Percentiles rank a stretch among this genome's conserved stretches.
Evolutionary conservation across 2,888 invertebrate species (phyloP).

Genomic region (Drosophila kambysellisi): DNA sequence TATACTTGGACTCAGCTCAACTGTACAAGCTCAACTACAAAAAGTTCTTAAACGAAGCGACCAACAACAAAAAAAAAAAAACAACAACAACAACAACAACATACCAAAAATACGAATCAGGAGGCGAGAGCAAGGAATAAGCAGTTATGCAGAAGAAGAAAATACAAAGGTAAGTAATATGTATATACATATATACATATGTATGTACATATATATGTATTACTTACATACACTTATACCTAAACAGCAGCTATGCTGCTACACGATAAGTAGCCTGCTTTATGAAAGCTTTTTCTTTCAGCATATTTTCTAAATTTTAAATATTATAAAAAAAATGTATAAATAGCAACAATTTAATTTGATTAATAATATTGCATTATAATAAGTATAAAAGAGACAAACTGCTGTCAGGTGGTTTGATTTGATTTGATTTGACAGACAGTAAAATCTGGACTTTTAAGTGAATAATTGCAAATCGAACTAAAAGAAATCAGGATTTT

Average conservation of each 20-base stretch:
- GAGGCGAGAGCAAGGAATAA: slow-evolving; percentile 30
- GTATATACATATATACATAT: background rate
- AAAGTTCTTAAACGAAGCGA: slow-evolving; percentile 43
- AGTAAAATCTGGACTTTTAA: background rate
- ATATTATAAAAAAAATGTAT: background rate
- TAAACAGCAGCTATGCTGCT: slow-evolving; percentile 8
- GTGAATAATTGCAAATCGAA: background rate
- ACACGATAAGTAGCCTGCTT: slow-evolving; percentile 1
- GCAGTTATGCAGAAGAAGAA: slow-evolving; percentile 62
- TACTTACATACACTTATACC: slow-evolving; percentile 4
- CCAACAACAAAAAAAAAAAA: slow-evolving; percentile 19
- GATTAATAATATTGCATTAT: background rate
- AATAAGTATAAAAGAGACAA: background rate
- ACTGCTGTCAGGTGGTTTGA: background rate
- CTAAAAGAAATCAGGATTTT: too few relatives aligned
- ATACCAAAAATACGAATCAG: background rate
- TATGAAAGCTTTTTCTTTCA: background rate
- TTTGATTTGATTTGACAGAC: background rate
- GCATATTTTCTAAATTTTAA: background rate
- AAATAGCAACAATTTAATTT: background rate
- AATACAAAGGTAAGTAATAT: slow-evolving; percentile 38
- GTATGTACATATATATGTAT: slow-evolving; percentile 4
- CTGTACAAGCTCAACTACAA: slow-evolving; percentile 62
- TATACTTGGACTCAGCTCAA: slow-evolving; percentile 63
- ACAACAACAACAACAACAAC: background rate